Evolutionary conservation across 2,797 vertebrate genomes (phyloP), one percentile per base, ranked within the genome.

Genomic region (Urocyon cinereoargenteus): DNA sequence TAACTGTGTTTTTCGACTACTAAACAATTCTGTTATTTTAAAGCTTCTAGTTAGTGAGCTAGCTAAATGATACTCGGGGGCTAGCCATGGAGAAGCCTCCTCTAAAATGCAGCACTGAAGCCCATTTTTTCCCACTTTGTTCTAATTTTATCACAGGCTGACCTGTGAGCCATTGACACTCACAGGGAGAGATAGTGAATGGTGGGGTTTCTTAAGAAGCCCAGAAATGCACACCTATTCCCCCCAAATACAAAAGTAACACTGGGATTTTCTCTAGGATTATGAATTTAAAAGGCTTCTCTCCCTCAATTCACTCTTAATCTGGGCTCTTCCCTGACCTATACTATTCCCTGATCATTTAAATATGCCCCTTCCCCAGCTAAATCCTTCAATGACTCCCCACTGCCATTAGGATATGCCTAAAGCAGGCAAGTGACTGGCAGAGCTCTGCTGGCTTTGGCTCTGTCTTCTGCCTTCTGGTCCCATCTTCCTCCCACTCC

Each of bases 1-100:
- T 97, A 75, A 95, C 97, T 97, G 81, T 98, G 70, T 97, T 97
- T 97, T 98, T 95, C 90, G 81, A 75, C 90, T 61, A 83, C 93
- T 94, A 94, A 95, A 96, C 94, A 95, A 92, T 97, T 95, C 95
- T 66, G 81, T 94, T 88, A 68, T 94, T 96, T 94, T 93, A 87
- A 95, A 95, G 91, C 83, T 91, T 82, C 94, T 85, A 57, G 85
- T 92, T 66, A 89, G 86, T 0, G 2, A 96, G 86, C 21, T 1
- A 62, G 84, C 66, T 73, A 72, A 90, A 78, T 15, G 82, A 49
- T 73, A 13, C 34, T 55, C 26, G 0, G 78, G 90, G 34, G 73
- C 93, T 72, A 6, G 83, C n/a, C 86, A 5, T 0, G 1, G 82
- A 70, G 66, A 51, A 36, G 59, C 36, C 1, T 0, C 70, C 75